Evolutionary conservation across 2,797 vertebrate species (phyloP).

Genomic region (Coilia nasus): DNA sequence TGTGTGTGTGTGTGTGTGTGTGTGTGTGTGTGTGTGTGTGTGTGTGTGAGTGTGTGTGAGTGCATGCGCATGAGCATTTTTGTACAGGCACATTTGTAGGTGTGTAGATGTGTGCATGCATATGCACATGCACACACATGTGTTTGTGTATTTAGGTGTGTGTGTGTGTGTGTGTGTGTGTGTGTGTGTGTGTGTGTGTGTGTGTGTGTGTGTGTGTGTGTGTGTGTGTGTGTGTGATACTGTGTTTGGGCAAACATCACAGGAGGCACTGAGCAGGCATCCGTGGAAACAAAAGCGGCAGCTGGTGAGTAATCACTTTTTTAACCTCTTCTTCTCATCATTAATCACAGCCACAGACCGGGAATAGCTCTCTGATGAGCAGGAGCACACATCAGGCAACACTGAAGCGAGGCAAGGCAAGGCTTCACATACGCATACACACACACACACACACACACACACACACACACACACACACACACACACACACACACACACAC

Average conservation of each 20-base stretch:
- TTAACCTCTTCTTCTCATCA: slow-evolving; percentile 43
- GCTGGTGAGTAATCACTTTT: slow-evolving; percentile 49
- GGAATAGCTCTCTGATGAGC: slow-evolving; percentile 32
- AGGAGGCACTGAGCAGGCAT: slow-evolving; percentile 24
- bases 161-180: neutral
- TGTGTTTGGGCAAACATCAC: slow-evolving; percentile 21
- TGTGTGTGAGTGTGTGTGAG: neutral
- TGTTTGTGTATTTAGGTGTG: neutral
- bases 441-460: neutral
- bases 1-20: neutral
- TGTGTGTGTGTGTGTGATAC: neutral
- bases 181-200: neutral
- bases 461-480: neutral
- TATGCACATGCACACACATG: too few species aligned
- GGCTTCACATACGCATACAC: neutral
- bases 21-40: neutral
- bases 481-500: neutral
- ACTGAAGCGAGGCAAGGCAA: slow-evolving; percentile 18
- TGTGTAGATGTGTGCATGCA: neutral
- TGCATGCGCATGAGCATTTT: neutral
- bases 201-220: neutral
- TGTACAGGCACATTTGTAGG: neutral
- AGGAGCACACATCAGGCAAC: slow-evolving; percentile 30
- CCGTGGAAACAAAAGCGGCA: slow-evolving; percentile 38
- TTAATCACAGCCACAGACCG: slow-evolving; percentile 46